Percentiles rank a stretch among this genome's conserved stretches.
These are phyloP conservation scores for Hyaena hyaena DNA, from an alignment of 2,113 vertebrate species.

Conservation along the genomic window DNA sequence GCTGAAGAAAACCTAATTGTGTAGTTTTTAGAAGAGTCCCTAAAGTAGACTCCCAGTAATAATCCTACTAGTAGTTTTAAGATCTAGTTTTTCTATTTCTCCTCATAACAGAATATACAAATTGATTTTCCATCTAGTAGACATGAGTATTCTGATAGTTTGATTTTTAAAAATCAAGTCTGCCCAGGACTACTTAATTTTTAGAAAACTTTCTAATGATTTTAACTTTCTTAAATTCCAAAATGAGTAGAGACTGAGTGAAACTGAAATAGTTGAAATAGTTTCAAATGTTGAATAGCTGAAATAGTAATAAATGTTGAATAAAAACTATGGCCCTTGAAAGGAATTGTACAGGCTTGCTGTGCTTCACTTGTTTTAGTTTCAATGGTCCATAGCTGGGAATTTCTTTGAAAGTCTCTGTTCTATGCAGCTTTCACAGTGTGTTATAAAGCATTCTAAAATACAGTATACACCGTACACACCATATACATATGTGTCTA, in stretches of 20 bases:
- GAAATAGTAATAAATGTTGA: not conserved
- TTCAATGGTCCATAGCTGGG: constrained; percentile 69
- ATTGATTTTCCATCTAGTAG: not conserved
- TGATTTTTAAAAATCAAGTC: not conserved
- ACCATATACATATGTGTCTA: not conserved
- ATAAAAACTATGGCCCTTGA: not conserved
- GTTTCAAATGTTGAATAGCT: not conserved
- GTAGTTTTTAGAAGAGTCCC: not conserved
- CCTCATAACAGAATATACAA: not conserved
- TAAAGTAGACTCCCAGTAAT: not conserved
- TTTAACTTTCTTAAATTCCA: not conserved
- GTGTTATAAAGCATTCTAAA: not conserved
- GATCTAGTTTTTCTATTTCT: not conserved
- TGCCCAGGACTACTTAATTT: not conserved
- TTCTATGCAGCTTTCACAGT: constrained; percentile 73
- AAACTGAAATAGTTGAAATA: not conserved
- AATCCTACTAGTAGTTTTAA: not conserved
- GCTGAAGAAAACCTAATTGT: not conserved
- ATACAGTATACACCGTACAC: not conserved
- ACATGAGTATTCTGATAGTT: not conserved
- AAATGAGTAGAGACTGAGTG: not conserved
- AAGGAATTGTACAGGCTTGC: not conserved
- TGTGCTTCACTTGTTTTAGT: not conserved
- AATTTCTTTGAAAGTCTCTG: constrained; percentile 91
- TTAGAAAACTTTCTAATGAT: not conserved